A percentile compares a stretch with the other conserved stretches of the same genome.
Conservation (phyloP, 2,797 vertebrate species). For the Xiphorhynchus erythropygius region DNA sequence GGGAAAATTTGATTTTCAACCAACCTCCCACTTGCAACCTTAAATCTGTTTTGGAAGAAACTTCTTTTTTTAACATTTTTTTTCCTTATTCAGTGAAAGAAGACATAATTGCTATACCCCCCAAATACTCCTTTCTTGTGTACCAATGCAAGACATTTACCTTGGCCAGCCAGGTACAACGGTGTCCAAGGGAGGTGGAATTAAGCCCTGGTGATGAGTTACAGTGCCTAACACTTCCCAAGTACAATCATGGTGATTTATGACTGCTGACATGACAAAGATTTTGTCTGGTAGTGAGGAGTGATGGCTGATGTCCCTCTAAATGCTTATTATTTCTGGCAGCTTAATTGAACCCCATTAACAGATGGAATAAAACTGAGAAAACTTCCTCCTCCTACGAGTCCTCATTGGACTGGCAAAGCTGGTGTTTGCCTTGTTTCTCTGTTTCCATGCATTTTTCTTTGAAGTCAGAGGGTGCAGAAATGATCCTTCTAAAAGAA, state of each 20-base stretch:
- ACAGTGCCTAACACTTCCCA: background rate
- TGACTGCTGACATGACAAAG: constrained; percentile 18
- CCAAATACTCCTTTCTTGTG: background rate
- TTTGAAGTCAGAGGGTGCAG: background rate
- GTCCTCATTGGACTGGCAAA: background rate
- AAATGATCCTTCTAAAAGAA: background rate
- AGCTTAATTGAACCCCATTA: constrained; percentile 37
- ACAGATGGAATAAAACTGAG: constrained; percentile 22
- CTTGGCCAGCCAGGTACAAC: background rate
- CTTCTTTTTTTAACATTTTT: background rate
- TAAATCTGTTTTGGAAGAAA: background rate
- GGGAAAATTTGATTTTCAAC: background rate
- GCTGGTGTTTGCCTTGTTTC: background rate
- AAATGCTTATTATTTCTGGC: constrained; percentile 35
- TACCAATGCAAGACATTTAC: background rate
- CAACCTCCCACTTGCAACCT: background rate
- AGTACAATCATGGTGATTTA: constrained; percentile 37
- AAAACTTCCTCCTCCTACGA: background rate
- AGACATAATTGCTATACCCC: background rate
- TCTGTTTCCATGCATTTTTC: background rate
- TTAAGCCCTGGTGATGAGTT: constrained; percentile 41
- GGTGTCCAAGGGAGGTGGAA: background rate
- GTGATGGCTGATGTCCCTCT: constrained; percentile 35
- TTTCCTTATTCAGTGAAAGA: background rate
- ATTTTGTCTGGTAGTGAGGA: constrained; percentile 51